A percentile compares a stretch with the other conserved stretches of the same genome.
Evolutionary conservation across 2,113 vertebrate species (phyloP).

Genomic region (Melozone crissalis): DNA sequence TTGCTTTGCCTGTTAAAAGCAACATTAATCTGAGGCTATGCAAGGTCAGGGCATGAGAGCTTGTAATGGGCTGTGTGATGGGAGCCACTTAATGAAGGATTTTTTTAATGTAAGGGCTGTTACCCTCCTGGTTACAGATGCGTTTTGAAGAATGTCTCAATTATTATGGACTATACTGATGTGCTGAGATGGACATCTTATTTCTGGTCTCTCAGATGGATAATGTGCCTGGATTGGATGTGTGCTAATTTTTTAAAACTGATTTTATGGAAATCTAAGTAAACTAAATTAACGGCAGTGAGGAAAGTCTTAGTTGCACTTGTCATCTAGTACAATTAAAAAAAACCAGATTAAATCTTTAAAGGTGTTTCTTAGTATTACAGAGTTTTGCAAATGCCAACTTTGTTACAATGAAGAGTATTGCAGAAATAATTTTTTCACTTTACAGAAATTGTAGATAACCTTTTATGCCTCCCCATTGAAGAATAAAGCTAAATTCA

Average conservation of each 20-base stretch:
- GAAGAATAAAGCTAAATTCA: conserved; percentile 17
- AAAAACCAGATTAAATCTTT: conserved; percentile 8
- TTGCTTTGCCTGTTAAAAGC: conserved; percentile 59
- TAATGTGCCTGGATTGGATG: conserved; percentile 18
- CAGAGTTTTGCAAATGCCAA: neutral
- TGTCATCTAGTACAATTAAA: neutral
- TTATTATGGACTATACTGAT: conserved; percentile 51
- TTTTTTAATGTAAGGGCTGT: conserved; percentile 66
- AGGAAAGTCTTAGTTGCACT: neutral
- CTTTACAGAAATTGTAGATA: neutral
- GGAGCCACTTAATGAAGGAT: conserved; percentile 53
- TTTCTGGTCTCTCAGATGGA: conserved; percentile 30
- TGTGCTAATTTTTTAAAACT: conserved; percentile 32
- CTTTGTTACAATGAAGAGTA: neutral
- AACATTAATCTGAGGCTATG: neutral
- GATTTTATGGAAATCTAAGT: neutral
- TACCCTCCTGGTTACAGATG: conserved; percentile 66
- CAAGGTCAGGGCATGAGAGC: conserved; percentile 23
- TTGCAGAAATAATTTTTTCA: neutral
- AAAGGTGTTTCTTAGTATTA: neutral
- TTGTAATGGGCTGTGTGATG: conserved; percentile 36
- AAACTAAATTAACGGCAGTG: neutral
- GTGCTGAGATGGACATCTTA: conserved; percentile 48
- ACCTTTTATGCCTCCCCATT: neutral
- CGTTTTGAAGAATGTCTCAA: conserved; percentile 66